Evolutionary conservation across 1,140 invertebrate species (phyloP).

Genomic region (Eupristina koningsbergeri): DNA sequence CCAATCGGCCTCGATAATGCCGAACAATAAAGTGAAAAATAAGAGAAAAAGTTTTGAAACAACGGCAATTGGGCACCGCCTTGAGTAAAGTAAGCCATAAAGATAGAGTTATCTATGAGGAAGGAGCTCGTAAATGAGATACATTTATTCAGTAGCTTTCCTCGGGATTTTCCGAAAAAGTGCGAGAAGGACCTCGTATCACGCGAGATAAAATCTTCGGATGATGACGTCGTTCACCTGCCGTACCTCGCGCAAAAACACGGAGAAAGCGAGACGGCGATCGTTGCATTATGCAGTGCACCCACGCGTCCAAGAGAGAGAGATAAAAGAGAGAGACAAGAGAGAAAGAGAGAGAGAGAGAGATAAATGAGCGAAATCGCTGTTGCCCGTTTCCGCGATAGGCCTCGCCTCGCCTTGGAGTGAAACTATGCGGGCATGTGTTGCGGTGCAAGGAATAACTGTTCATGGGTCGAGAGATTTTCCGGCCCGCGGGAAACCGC

Average conservation of each 20-base stretch:
- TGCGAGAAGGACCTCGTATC: too few species aligned
- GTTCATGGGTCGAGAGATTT: constrained; percentile 14
- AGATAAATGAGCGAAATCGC: neutral
- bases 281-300: neutral
- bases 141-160: neutral
- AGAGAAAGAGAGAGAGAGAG: neutral
- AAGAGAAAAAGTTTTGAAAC: neutral
- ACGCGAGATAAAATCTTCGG: too few species aligned
- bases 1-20: neutral
- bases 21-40: neutral
- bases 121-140: neutral
- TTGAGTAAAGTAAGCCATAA: constrained; percentile 1
- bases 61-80: neutral
- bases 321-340: neutral
- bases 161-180: neutral
- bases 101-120: neutral
- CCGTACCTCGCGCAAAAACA: neutral
- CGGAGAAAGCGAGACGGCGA: constrained; percentile 23
- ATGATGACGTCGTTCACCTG: too few species aligned
- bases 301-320: neutral
- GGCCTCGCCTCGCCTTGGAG: neutral
- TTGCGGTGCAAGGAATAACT: neutral
- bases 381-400: neutral
- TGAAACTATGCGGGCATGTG: constrained; percentile 3
- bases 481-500: neutral